phyloP scores from a whole-genome alignment of 37 sponge, comb jelly and placozoan genomes.

The Spongia lamella region DNA sequence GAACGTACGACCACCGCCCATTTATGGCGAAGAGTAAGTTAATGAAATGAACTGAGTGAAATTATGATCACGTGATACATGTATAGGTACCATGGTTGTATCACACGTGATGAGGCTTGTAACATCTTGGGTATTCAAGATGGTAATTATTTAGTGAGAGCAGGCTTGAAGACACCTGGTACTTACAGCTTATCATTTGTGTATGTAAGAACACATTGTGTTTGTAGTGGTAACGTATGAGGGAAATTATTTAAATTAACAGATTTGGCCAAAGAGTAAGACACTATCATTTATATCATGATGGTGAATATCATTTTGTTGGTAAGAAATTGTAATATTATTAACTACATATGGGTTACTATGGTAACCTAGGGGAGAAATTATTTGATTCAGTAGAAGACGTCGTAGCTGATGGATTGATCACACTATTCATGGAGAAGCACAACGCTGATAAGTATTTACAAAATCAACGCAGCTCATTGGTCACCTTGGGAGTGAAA shows the following conservation, averaged over 20 bases:
- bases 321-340: slow-evolving; percentile 39
- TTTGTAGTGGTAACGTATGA: not conserved
- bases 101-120: slow-evolving; percentile 67
- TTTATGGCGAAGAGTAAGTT: slow-evolving; percentile 85
- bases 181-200: slow-evolving; percentile 84
- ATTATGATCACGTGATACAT: not conserved
- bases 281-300: slow-evolving; percentile 69
- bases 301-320: slow-evolving; percentile 50
- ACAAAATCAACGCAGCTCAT: slow-evolving; percentile 6
- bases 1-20: slow-evolving; percentile 47
- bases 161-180: slow-evolving; percentile 64
- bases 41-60: not conserved
- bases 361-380: slow-evolving; percentile 64
- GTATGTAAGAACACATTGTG: slow-evolving; percentile 45
- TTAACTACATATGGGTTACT: not conserved
- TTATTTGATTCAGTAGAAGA: slow-evolving; percentile 83
- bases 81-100: slow-evolving; percentile 76
- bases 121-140: slow-evolving; percentile 48
- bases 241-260: too few relatives aligned
- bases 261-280: slow-evolving; percentile 34
- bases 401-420: slow-evolving; percentile 85
- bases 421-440: slow-evolving; percentile 77
- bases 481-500: too few relatives aligned
- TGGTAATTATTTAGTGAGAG: slow-evolving; percentile 76
- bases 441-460: slow-evolving; percentile 73